phyloP scores from a whole-genome alignment of 2,888 invertebrate species.

The Phragmatobia fuliginosa region DNA sequence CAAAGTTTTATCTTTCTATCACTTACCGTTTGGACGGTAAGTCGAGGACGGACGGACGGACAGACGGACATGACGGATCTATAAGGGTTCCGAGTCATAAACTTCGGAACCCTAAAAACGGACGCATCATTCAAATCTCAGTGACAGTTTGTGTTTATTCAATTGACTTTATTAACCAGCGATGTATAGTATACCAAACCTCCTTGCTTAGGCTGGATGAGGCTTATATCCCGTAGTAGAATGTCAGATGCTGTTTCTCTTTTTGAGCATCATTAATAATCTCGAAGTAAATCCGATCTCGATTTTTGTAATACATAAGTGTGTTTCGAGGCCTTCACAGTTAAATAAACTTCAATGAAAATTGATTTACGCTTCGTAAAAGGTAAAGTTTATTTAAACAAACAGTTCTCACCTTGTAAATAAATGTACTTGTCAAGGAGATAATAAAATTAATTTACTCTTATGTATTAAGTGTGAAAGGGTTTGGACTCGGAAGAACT shows the following conservation, averaged over 20 bases:
- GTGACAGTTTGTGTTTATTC: not conserved
- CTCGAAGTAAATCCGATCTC: not conserved
- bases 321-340: not conserved
- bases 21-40: no score
- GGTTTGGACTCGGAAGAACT: slow-evolving; percentile 19
- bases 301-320: not conserved
- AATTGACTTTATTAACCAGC: no score
- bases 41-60: no score
- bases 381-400: slow-evolving; percentile 39
- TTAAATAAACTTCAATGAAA: slow-evolving; percentile 9
- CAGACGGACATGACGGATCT: no score
- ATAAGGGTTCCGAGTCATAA: no score
- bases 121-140: not conserved
- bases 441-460: slow-evolving; percentile 36
- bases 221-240: no score
- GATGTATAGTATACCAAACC: no score
- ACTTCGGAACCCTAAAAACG: no score
- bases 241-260: not conserved
- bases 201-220: no score
- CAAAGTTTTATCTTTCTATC: no score
- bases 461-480: slow-evolving; percentile 32
- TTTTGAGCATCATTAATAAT: not conserved
- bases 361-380: slow-evolving; percentile 13
- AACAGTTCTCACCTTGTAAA: slow-evolving; percentile 35
- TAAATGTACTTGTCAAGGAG: slow-evolving; percentile 43